Percentiles rank a stretch among this genome's conserved stretches.
These are phyloP conservation scores for Drosophila repleta DNA, from an alignment of 1,140 invertebrate species.

Conservation along the genomic window DNA sequence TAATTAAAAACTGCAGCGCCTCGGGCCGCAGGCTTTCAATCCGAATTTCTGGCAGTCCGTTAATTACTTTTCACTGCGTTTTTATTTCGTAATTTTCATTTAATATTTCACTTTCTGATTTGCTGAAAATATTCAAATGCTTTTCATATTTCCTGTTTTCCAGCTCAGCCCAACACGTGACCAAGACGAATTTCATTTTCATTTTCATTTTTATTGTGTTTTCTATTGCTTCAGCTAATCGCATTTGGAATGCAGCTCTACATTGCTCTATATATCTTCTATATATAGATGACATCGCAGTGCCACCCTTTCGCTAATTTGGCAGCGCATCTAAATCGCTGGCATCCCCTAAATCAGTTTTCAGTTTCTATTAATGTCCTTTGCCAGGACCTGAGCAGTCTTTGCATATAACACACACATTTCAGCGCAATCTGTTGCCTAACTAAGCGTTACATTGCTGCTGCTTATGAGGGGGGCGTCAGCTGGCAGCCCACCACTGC, in stretches of 20 bases:
- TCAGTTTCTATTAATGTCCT: constrained; percentile 27
- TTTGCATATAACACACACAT: constrained; percentile 56
- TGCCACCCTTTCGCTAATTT: constrained; percentile 71
- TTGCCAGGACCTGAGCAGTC: constrained; percentile 29
- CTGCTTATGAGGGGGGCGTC: constrained; percentile 5
- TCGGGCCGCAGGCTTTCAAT: constrained; percentile 58
- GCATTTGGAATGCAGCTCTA: constrained; percentile 36
- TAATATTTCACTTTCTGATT: constrained; percentile 11
- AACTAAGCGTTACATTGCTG: constrained; percentile 73
- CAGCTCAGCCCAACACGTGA: constrained; percentile 49
- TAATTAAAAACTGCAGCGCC: constrained; percentile 68
- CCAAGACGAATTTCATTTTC: constrained; percentile 72
- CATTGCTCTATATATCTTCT: constrained; percentile 39
- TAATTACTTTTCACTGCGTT: constrained; percentile 48
- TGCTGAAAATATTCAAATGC: constrained; percentile 2
- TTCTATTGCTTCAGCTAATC: constrained; percentile 34
- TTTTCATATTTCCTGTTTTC: constrained; percentile 55
- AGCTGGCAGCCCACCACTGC: constrained; percentile 12
- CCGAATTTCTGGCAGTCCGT: constrained; percentile 62
- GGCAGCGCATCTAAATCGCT: constrained; percentile 47
- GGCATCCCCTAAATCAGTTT: constrained; percentile 53
- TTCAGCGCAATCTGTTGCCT: constrained; percentile 74
- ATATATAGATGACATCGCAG: constrained; percentile 24
- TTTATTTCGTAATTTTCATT: constrained; percentile 3
- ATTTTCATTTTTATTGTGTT: constrained; percentile 38